Percentiles rank a stretch among this genome's conserved stretches.
Conservation (phyloP, 2,888 invertebrate genomes). For the Lasioglossum malachurum region DNA sequence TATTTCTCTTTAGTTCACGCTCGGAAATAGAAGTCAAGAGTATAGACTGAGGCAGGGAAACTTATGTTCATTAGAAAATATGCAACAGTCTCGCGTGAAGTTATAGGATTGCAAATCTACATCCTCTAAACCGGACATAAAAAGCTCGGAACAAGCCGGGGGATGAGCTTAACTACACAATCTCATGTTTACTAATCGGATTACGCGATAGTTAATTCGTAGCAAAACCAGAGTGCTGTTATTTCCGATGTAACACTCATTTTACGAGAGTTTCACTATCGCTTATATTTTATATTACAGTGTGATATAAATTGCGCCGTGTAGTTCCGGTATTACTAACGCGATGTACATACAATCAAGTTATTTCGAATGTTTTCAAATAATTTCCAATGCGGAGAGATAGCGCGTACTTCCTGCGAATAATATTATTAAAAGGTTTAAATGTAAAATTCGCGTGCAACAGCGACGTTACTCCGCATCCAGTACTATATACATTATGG, state of each 20-base stretch:
- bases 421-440: not conserved
- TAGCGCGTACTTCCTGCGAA: not conserved
- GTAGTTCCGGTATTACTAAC: not conserved
- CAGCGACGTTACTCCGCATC: not conserved
- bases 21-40: too few relatives aligned
- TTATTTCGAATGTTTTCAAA: not conserved
- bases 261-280: not conserved
- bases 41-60: slow-evolving; percentile 5
- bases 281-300: not conserved
- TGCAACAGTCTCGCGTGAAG: slow-evolving; percentile 7
- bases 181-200: slow-evolving; percentile 43
- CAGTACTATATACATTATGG: not conserved
- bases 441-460: not conserved
- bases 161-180: slow-evolving; percentile 39
- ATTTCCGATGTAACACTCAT: not conserved
- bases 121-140: slow-evolving; percentile 35
- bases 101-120: slow-evolving; percentile 36
- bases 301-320: not conserved
- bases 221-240: slow-evolving; percentile 4
- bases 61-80: slow-evolving; percentile 35
- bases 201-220: slow-evolving; percentile 43
- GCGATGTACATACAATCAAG: not conserved
- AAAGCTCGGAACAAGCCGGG: slow-evolving; percentile 31
- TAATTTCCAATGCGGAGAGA: not conserved
- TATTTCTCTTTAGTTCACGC: too few relatives aligned